Evolutionary conservation across 1,140 invertebrate genomes (phyloP).

Genomic region (Bombus polaris): DNA sequence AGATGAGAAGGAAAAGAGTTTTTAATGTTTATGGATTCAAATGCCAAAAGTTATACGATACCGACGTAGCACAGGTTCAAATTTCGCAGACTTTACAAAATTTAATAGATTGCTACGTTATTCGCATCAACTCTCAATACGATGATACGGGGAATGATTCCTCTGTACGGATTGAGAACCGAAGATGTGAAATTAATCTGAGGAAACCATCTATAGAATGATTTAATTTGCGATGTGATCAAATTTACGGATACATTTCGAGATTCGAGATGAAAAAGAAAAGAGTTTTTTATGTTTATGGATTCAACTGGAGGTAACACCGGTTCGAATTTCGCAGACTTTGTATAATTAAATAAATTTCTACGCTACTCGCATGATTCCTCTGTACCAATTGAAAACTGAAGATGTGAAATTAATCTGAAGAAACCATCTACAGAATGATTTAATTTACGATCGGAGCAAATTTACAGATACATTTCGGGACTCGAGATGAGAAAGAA

Average conservation of each 20-base stretch:
- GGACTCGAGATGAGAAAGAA: too few species aligned
- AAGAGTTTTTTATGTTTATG: too few species aligned
- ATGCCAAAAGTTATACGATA: too few species aligned
- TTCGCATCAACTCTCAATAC: neutral
- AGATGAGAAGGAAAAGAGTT: too few species aligned
- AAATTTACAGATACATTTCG: neutral
- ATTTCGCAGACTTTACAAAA: too few species aligned
- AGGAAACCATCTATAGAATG: neutral
- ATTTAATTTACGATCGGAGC: neutral
- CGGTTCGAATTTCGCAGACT: neutral
- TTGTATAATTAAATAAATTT: neutral
- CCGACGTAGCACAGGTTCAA: too few species aligned
- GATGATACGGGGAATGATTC: neutral
- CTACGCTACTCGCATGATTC: neutral
- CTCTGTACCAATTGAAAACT: neutral
- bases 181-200: constrained; percentile 10
- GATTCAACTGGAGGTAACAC: too few species aligned
- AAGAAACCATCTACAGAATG: neutral
- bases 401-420: constrained; percentile 1
- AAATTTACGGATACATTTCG: neutral
- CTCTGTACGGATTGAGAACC: too few species aligned
- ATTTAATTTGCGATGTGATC: neutral
- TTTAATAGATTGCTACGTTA: too few species aligned
- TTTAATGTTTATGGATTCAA: too few species aligned
- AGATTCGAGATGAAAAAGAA: too few species aligned